phyloP scores from a whole-genome alignment of 2,113 vertebrate species.

The Cromileptes altivelis region DNA sequence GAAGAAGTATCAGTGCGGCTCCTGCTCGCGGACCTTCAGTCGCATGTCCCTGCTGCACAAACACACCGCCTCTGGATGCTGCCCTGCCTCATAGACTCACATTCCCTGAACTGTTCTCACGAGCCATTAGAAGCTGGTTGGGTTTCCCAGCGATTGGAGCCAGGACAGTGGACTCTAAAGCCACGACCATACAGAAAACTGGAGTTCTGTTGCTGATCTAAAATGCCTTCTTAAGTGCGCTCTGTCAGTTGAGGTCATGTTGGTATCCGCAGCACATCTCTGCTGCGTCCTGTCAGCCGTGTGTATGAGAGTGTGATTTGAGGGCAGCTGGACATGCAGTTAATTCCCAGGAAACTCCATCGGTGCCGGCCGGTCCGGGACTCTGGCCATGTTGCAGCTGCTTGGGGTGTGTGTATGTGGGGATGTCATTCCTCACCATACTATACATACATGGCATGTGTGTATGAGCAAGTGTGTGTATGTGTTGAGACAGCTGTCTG shows the following conservation, averaged over 20 bases:
- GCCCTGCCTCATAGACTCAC: conserved; percentile 84
- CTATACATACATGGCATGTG: conserved; percentile 81
- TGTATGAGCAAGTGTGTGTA: conserved; percentile 58
- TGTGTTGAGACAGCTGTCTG: conserved; percentile 86
- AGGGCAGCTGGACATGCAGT: conserved; percentile 78
- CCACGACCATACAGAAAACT: conserved; percentile 2
- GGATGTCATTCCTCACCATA: conserved; percentile 84
- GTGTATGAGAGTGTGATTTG: conserved; percentile 47
- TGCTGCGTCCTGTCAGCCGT: conserved; percentile 27
- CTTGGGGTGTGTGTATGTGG: conserved; percentile 61
- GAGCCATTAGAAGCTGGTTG: conserved; percentile 15
- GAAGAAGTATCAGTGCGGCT: conserved; percentile 97
- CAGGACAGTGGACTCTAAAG: conserved; percentile 13
- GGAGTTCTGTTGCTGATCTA: conserved; percentile 28
- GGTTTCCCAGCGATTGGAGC: neutral
- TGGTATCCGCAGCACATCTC: conserved; percentile 3
- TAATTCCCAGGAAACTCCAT: conserved; percentile 82
- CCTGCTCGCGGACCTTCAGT: conserved; percentile 96
- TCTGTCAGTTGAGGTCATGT: conserved; percentile 24
- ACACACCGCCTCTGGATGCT: conserved; percentile 91
- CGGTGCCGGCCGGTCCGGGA: conserved; percentile 86
- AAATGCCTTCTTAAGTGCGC: conserved; percentile 55
- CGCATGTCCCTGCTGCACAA: conserved; percentile 98
- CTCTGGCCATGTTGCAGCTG: conserved; percentile 83
- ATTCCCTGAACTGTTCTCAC: conserved; percentile 35